Evolutionary conservation across 1,140 invertebrate species (phyloP).

Genomic region (Hycleus phaleratus): DNA sequence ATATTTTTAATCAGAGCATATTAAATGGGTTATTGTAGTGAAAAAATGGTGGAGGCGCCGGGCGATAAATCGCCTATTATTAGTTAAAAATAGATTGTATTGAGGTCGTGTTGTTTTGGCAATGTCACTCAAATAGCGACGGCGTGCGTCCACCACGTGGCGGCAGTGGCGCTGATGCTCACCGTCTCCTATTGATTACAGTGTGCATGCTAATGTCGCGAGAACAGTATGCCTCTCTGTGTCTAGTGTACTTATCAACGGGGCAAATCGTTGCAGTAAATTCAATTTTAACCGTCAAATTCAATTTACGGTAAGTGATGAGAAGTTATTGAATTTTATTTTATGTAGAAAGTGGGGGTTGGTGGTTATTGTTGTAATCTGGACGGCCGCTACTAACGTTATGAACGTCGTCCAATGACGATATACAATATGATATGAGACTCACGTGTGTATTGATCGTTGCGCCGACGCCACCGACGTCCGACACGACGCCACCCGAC

Average conservation of each 20-base stretch:
- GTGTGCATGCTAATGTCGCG: constrained; percentile 35
- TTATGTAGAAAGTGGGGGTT: too few relatives aligned
- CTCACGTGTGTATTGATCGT: constrained; percentile 37
- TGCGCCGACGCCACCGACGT: constrained; percentile 29
- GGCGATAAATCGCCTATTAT: background rate
- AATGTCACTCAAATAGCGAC: constrained; percentile 6
- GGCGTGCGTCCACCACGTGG: constrained; percentile 15
- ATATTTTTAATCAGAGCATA: background rate
- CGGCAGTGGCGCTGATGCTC: constrained; percentile 17
- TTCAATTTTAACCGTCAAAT: too few relatives aligned
- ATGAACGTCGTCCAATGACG: constrained; percentile 36
- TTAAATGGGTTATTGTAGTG: background rate
- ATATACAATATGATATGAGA: constrained; percentile 38
- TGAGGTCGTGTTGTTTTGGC: background rate
- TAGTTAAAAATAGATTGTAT: background rate
- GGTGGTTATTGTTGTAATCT: background rate
- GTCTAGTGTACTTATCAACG: background rate
- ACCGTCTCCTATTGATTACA: constrained; percentile 32
- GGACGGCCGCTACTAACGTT: constrained; percentile 24
- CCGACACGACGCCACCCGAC: constrained; percentile 9
- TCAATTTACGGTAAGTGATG: constrained; percentile 12
- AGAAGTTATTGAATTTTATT: too few relatives aligned
- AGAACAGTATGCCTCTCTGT: constrained; percentile 25
- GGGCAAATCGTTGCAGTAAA: too few relatives aligned
- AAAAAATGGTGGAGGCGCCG: background rate